phyloP scores from a whole-genome alignment of 2,797 vertebrate species.

The Eulemur albifrons region DNA sequence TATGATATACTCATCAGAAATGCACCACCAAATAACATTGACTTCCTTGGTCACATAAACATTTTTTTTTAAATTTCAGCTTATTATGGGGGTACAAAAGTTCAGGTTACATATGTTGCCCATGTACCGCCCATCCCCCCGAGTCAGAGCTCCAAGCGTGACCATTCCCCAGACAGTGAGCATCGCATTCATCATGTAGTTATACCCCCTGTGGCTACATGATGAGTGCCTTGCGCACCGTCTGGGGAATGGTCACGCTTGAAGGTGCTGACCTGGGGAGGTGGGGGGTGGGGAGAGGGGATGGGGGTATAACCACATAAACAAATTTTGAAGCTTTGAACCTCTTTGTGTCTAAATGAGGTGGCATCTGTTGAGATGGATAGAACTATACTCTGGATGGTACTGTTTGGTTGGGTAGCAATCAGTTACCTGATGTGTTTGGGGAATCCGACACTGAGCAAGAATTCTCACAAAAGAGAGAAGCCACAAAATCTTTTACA shows the following conservation, averaged over 20 bases:
- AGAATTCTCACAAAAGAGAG: conserved; percentile 26
- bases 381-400: conserved; percentile 13
- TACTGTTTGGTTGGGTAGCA: conserved; percentile 46
- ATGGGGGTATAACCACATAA: neutral
- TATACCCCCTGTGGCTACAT: too few relatives aligned
- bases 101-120: too few relatives aligned
- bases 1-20: neutral
- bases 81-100: too few relatives aligned
- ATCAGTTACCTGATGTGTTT: conserved; percentile 45
- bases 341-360: neutral
- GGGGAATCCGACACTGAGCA: neutral
- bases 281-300: too few relatives aligned
- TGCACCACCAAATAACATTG: neutral
- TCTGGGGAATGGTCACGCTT: too few relatives aligned
- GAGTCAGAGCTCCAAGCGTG: too few relatives aligned
- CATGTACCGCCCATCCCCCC: too few relatives aligned
- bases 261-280: too few relatives aligned
- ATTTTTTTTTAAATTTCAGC: neutral
- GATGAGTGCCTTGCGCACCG: too few relatives aligned
- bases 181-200: too few relatives aligned
- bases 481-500: conserved; percentile 23
- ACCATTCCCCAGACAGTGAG: too few relatives aligned
- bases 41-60: neutral
- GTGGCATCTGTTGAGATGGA: conserved; percentile 15
- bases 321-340: conserved; percentile 24